Conservation (phyloP, 2,888 invertebrate species). For the Drosophila anomalata region DNA sequence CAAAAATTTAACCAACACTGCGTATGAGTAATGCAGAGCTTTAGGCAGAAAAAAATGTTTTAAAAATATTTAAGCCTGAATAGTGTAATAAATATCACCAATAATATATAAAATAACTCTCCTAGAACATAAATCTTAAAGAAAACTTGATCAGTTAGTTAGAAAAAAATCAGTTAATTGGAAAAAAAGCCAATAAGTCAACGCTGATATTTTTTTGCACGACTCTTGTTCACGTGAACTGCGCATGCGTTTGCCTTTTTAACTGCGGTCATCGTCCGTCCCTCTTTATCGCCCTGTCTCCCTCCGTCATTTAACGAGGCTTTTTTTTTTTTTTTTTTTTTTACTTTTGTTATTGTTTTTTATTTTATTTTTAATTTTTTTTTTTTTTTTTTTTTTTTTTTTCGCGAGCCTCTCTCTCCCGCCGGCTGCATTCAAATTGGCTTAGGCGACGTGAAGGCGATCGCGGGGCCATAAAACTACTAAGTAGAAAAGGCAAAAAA, state of each 20-base stretch:
- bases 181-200: background rate
- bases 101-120: background rate
- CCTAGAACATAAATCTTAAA: background rate
- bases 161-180: background rate
- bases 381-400: constrained; percentile 16
- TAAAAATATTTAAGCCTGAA: background rate
- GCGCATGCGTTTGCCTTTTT: constrained; percentile 51
- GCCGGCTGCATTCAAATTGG: constrained; percentile 26
- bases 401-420: constrained; percentile 24
- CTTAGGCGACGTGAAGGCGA: constrained; percentile 25
- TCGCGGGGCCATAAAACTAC: constrained; percentile 35
- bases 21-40: background rate
- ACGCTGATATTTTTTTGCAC: background rate
- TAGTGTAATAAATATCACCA: background rate
- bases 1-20: background rate
- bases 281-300: constrained; percentile 19
- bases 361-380: constrained; percentile 3
- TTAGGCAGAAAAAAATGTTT: too few relatives aligned
- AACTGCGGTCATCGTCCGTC: constrained; percentile 19
- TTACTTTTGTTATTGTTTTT: background rate
- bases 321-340: constrained; percentile 11
- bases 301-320: constrained; percentile 37
- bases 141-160: background rate
- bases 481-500: background rate
- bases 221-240: constrained; percentile 63